A percentile compares a stretch with the other conserved stretches of the same genome.
Conservation (phyloP, 1,140 invertebrate species). For the Spodoptera litura region DNA sequence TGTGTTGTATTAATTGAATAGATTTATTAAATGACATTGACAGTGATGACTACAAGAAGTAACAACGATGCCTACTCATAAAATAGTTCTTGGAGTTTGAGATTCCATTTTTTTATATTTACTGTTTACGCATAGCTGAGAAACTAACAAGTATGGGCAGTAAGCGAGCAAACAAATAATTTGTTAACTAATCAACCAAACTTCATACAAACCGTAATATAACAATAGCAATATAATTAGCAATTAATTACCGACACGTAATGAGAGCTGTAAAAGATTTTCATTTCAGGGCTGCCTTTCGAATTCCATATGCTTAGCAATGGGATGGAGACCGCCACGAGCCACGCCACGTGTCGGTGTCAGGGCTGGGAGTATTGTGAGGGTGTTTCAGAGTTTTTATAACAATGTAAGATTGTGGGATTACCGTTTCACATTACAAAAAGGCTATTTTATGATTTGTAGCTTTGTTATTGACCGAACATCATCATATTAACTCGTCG, state of each 20-base stretch:
- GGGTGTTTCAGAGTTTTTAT: background rate
- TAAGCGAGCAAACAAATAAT: background rate
- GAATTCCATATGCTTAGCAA: conserved; percentile 49
- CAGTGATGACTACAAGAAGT: background rate
- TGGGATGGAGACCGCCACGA: conserved; percentile 25
- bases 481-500: too few species aligned
- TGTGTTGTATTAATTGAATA: too few species aligned
- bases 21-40: too few species aligned
- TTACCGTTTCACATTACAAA: background rate
- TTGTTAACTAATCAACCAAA: background rate
- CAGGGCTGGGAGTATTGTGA: too few species aligned
- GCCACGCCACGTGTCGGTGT: too few species aligned
- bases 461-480: too few species aligned
- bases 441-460: too few species aligned
- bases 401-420: background rate
- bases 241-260: conserved; percentile 31
- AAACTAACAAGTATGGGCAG: too few species aligned
- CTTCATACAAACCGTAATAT: background rate
- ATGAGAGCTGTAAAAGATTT: conserved; percentile 38
- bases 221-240: background rate
- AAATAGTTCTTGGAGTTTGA: too few species aligned
- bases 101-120: too few species aligned
- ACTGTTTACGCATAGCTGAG: too few species aligned
- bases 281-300: conserved; percentile 38
- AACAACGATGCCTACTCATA: background rate